phyloP scores from a whole-genome alignment of 1,140 invertebrate species.

The Danaus melanippus region DNA sequence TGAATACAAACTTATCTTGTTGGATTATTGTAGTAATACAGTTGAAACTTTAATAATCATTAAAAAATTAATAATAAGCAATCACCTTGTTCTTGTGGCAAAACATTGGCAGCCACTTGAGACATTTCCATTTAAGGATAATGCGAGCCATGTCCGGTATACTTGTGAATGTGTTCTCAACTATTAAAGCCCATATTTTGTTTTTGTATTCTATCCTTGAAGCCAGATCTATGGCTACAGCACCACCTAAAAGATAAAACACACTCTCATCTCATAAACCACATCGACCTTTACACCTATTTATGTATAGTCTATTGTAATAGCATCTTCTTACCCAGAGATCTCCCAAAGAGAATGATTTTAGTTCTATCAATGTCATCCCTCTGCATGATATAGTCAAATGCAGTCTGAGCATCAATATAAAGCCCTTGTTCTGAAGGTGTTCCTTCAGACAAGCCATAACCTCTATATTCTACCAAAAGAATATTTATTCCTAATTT shows the following conservation, averaged over 20 bases:
- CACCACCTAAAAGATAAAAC: conserved; percentile 74
- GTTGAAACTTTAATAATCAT: no score
- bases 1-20: no score
- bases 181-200: conserved; percentile 73
- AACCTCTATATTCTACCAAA: conserved; percentile 94
- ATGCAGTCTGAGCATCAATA: conserved; percentile 10
- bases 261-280: conserved; percentile 2
- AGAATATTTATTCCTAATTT: conserved; percentile 88
- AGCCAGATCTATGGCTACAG: conserved; percentile 90
- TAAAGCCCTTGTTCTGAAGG: conserved; percentile 88
- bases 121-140: conserved; percentile 78
- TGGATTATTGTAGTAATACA: no score
- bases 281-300: conserved; percentile 85
- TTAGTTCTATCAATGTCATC: conserved; percentile 81
- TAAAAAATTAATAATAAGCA: conserved; percentile 13
- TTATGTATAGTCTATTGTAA: conserved; percentile 1
- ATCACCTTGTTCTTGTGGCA: conserved; percentile 88
- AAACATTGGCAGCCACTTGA: conserved; percentile 81
- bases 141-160: conserved; percentile 93
- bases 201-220: conserved; percentile 73
- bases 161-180: conserved; percentile 97
- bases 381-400: conserved; percentile 7
- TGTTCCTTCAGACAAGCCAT: conserved; percentile 91
- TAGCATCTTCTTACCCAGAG: conserved; percentile 77
- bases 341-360: conserved; percentile 77